Percentiles rank a stretch among this genome's conserved stretches.
These are phyloP conservation scores for Acrobasis consociella DNA, from an alignment of 2,888 invertebrate genomes.

Conservation along the genomic window DNA sequence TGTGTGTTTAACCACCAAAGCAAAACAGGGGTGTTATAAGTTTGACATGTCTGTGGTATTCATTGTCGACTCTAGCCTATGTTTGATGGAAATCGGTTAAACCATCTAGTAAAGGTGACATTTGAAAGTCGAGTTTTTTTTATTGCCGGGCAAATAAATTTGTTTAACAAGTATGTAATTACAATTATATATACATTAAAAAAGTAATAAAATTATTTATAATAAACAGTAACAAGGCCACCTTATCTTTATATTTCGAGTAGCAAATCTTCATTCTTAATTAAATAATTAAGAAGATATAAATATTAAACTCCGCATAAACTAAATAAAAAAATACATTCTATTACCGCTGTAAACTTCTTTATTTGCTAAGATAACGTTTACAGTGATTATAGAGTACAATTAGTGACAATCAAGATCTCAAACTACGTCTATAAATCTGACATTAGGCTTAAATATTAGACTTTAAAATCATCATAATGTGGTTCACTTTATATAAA, in stretches of 20 bases:
- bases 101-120: too few relatives aligned
- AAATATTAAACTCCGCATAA: neutral
- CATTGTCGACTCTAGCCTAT: too few relatives aligned
- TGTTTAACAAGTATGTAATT: neutral
- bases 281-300: conserved; percentile 9
- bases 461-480: neutral
- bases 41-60: too few relatives aligned
- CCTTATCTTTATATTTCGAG: conserved; percentile 11
- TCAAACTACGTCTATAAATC: neutral
- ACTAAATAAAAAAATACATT: neutral
- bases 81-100: too few relatives aligned
- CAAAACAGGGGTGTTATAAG: too few relatives aligned
- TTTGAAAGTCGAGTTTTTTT: neutral
- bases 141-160: neutral
- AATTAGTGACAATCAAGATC: conserved; percentile 11
- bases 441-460: neutral
- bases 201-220: neutral
- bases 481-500: neutral
- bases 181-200: too few relatives aligned
- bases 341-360: conserved; percentile 52
- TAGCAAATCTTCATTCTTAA: conserved; percentile 15
- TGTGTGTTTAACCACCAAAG: too few relatives aligned
- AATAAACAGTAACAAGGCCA: conserved; percentile 1
- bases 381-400: neutral
- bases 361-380: conserved; percentile 43